These are phyloP conservation scores for Eufriesea mexicana DNA, from an alignment of 1,140 invertebrate genomes.

Conservation along the genomic window DNA sequence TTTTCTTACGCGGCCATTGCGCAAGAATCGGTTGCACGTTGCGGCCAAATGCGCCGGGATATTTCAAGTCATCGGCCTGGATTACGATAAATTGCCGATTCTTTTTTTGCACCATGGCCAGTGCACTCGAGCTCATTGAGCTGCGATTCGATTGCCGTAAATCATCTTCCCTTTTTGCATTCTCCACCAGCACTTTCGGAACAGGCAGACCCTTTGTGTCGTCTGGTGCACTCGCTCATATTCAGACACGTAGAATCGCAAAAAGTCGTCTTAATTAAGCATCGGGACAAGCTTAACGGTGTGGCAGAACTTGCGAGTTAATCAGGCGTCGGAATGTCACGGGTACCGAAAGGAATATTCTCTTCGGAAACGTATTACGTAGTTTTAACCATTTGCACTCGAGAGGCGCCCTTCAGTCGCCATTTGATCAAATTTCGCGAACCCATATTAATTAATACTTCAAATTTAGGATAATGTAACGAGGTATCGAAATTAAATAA, in stretches of 20 bases:
- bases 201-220: slow-evolving; percentile 51
- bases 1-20: slow-evolving; percentile 30
- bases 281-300: background rate
- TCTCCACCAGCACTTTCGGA: slow-evolving; percentile 36
- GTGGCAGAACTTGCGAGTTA: no score
- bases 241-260: background rate
- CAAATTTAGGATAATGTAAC: no score
- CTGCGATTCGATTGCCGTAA: slow-evolving; percentile 49
- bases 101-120: slow-evolving; percentile 44
- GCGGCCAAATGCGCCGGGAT: slow-evolving; percentile 50
- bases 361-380: no score
- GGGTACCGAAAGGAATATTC: no score
- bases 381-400: no score
- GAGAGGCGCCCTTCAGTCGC: no score
- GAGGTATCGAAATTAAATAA: no score
- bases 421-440: no score
- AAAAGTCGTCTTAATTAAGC: background rate
- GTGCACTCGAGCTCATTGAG: slow-evolving; percentile 47
- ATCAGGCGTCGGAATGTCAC: background rate
- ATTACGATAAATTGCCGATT: slow-evolving; percentile 64
- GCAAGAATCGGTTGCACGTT: background rate
- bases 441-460: no score
- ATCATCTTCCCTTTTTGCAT: slow-evolving; percentile 57
- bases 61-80: slow-evolving; percentile 57
- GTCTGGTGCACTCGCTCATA: background rate